Evolutionary conservation across 2,797 vertebrate genomes (phyloP).

Genomic region (Phoxinus dragarum): DNA sequence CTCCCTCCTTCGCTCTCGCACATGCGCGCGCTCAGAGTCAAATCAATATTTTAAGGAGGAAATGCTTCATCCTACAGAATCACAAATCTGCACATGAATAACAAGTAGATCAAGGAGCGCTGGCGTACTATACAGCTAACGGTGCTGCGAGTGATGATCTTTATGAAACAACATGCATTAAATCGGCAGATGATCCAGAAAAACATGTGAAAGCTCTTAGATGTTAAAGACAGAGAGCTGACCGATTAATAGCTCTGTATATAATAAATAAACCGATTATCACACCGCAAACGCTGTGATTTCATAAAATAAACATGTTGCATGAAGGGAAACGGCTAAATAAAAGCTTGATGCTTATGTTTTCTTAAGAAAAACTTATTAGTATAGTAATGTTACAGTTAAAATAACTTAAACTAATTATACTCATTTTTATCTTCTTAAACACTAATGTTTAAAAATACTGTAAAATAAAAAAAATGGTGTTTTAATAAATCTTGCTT

Average conservation of each 20-base stretch:
- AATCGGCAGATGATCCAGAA: neutral
- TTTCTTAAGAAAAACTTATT: no score
- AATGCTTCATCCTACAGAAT: neutral
- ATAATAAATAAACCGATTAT: no score
- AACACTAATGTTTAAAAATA: no score
- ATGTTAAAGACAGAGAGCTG: neutral
- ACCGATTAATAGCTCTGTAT: neutral
- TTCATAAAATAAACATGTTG: fast-evolving
- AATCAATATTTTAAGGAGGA: neutral
- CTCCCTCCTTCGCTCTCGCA: neutral
- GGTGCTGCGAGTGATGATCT: neutral
- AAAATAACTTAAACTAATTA: no score
- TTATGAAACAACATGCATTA: neutral
- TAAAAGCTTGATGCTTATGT: no score
- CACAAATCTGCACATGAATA: neutral
- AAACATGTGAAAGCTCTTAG: neutral
- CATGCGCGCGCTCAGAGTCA: neutral
- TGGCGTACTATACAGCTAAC: no score
- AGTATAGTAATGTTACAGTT: neutral
- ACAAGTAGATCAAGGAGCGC: neutral
- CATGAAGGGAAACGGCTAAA: neutral
- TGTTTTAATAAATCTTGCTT: neutral
- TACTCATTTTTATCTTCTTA: no score
- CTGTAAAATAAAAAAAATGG: no score
- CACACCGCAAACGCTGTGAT: neutral